Evolutionary conservation across 53 echinoderm and acorn worm genomes (phyloP), one percentile per base, ranked within the genome.

Genomic region (Temnopleurus reevesii): DNA sequence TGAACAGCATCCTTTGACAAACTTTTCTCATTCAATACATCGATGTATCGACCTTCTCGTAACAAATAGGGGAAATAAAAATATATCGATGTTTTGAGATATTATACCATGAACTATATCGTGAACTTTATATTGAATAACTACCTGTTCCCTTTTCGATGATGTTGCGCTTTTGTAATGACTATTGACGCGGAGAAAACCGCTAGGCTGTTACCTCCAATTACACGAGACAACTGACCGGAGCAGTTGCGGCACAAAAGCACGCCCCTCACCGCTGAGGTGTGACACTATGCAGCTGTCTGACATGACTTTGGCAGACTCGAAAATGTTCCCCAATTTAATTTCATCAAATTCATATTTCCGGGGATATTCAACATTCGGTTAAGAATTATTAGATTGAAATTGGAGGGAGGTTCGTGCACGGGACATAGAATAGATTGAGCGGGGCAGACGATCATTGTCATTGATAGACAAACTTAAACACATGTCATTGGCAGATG

Each of bases 161-260:
- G 18, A 28, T 23, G 4, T 79, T 49, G 47, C 17, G 49, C 71
- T 46, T 79, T 46, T 8, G 53, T 79, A 79, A 79, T 79, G 26
- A 79, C 49, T 47, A 79, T 12, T 49, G 79, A 79, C 79, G 18
- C 49, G 30, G 4, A 28, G 59, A 2, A 28, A 46, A 46, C 79
- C 79, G 79, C 49, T 29, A 29, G 79, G 26, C 29, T 30, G 49
- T 47, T 79, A 47, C 28, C 46, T 79, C 29, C 79, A 79, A 79
- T 79, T 79, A 79, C 10, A 17, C 47, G 79, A 49, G 38, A 49
- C 79, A 49, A 79, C 79, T 79, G 79, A 47, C 49, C 79, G 46
- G 77, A 47, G 51, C 79, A 27, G 79, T 79, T 29, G 28, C 15
- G 46, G 46, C 46, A 47, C 46, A 46, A 79, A 79, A 46, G 41